A percentile compares a stretch with the other conserved stretches of the same genome.
phyloP scores from a whole-genome alignment of 2,888 invertebrate species.

The Argyresthia goedartella region DNA sequence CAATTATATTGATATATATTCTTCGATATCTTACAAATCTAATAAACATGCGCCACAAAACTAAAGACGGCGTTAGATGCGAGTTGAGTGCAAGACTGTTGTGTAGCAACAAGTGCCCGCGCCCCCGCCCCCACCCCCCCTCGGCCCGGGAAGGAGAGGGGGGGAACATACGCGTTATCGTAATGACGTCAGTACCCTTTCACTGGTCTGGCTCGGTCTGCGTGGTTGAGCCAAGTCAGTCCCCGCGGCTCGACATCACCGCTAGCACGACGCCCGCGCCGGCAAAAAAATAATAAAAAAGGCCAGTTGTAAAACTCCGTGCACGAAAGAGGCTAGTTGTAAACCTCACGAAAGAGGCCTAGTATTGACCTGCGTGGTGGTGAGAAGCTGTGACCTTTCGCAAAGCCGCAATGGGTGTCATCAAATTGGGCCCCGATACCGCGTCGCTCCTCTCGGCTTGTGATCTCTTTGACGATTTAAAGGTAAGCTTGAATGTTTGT shows the following conservation, averaged over 20 bases:
- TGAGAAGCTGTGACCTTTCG: background rate
- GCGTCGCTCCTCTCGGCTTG: conserved; percentile 55
- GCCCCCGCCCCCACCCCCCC: too few relatives aligned
- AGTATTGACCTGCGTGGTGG: conserved; percentile 42
- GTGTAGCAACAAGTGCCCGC: conserved; percentile 63
- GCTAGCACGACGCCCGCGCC: conserved; percentile 58
- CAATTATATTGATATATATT: too few relatives aligned
- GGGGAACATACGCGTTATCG: conserved; percentile 44
- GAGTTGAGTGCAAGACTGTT: conserved; percentile 22
- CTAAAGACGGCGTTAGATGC: conserved; percentile 24
- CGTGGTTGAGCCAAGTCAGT: conserved; percentile 40
- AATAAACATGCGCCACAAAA: too few relatives aligned
- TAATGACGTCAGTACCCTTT: conserved; percentile 73
- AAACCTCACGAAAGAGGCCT: conserved; percentile 38
- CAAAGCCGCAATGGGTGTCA: conserved; percentile 45
- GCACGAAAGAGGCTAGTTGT: background rate
- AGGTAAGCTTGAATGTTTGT: conserved; percentile 54
- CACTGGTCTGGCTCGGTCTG: conserved; percentile 51
- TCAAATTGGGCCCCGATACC: conserved; percentile 58
- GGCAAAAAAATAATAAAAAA: conserved; percentile 21
- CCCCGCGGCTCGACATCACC: conserved; percentile 66
- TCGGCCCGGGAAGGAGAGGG: conserved; percentile 27
- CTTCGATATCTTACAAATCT: too few relatives aligned
- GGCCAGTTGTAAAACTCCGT: background rate
- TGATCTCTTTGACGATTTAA: conserved; percentile 64